Evolutionary conservation across 2,888 invertebrate genomes (phyloP).

Genomic region (Watsonalla binaria): DNA sequence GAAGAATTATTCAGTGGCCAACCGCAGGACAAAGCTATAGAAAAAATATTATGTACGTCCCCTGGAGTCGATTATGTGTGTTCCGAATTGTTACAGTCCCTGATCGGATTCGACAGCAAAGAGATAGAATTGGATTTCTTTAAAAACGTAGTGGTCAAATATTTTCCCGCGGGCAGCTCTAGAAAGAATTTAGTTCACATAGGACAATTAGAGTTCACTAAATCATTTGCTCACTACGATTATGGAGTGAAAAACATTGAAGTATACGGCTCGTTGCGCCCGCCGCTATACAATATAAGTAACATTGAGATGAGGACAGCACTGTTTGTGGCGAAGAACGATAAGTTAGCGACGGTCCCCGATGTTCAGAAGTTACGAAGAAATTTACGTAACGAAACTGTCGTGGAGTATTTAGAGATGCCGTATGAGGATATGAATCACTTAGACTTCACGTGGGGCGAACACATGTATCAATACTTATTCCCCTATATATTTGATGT

Average conservation of each 20-base stretch:
- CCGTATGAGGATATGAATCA: constrained; percentile 22
- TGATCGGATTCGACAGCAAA: constrained; percentile 13
- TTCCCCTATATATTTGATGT: constrained; percentile 24
- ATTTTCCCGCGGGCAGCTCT: constrained; percentile 22
- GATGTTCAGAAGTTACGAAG: constrained; percentile 20
- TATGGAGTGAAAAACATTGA: constrained; percentile 20
- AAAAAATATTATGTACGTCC: constrained; percentile 7
- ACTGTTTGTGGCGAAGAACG: constrained; percentile 24
- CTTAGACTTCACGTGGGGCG: constrained; percentile 28
- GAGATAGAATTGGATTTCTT: constrained; percentile 19
- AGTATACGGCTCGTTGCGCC: constrained; percentile 15
- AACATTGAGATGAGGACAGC: constrained; percentile 13
- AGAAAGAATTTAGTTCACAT: constrained; percentile 15
- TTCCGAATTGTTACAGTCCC: constrained; percentile 1
- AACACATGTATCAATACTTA: constrained; percentile 18
- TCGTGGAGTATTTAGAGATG: constrained; percentile 21
- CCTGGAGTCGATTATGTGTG: constrained; percentile 13
- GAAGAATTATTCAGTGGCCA: background rate
- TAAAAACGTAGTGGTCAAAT: constrained; percentile 6
- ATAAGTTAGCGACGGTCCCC: constrained; percentile 17
- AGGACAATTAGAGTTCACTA: constrained; percentile 6
- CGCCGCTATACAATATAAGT: constrained; percentile 18
- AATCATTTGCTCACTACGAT: constrained; percentile 20
- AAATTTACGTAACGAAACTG: constrained; percentile 19
- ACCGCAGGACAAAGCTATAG: background rate